Evolutionary conservation across 1,140 invertebrate species (phyloP).

Genomic region (Agrilus planipennis): DNA sequence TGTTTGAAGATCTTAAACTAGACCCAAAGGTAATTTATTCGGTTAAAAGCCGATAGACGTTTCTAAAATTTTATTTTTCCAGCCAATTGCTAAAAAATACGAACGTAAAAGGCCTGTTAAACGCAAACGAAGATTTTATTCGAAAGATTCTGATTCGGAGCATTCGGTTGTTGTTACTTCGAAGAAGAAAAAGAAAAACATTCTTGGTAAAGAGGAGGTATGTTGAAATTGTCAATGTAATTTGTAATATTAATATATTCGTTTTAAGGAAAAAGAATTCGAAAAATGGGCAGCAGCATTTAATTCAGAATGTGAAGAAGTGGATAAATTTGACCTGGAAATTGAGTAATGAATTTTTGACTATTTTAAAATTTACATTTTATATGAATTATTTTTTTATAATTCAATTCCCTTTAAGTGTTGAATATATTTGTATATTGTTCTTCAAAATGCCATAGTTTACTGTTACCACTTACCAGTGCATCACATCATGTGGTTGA

Average conservation of each 20-base stretch:
- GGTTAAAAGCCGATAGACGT: no score
- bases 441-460: not conserved
- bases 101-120: no score
- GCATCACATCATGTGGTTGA: not conserved
- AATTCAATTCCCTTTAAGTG: not conserved
- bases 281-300: conserved; percentile 13
- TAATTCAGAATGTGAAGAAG: conserved; percentile 13
- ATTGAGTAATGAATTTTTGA: not conserved
- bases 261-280: conserved; percentile 10
- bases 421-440: not conserved
- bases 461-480: no score
- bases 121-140: no score
- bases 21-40: conserved; percentile 7
- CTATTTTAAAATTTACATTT: not conserved
- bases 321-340: conserved; percentile 6
- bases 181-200: no score
- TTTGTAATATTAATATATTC: conserved; percentile 4
- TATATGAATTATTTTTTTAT: not conserved
- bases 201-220: no score
- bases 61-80: no score
- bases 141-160: no score
- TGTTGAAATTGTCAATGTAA: conserved; percentile 10
- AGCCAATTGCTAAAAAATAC: no score
- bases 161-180: no score
- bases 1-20: conserved; percentile 1